A percentile compares a stretch with the other conserved stretches of the same genome.
Evolutionary conservation across 2,888 invertebrate genomes (phyloP).

Genomic region (Eristalis arbustorum): DNA sequence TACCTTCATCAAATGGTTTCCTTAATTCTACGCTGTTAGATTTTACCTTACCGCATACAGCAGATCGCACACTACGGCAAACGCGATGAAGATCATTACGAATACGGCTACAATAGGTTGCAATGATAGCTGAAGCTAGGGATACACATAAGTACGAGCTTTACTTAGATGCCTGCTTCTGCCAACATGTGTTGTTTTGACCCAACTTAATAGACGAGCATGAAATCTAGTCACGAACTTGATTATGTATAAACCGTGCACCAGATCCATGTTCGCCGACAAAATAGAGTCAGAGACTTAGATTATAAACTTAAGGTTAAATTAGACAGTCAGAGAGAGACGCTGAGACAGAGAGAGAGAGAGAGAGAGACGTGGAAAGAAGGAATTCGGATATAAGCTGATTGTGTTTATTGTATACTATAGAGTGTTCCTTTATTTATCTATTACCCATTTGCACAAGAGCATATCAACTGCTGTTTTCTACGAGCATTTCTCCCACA

Average conservation of each 20-base stretch:
- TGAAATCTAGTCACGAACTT: constrained; percentile 82
- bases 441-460: neutral
- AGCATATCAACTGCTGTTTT: constrained; percentile 7
- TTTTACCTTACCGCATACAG: constrained; percentile 43
- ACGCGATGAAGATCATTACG: constrained; percentile 13
- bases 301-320: constrained; percentile 41
- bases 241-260: constrained; percentile 81
- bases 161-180: constrained; percentile 19
- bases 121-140: neutral
- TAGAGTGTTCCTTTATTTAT: neutral
- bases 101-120: constrained; percentile 1
- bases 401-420: neutral
- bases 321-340: neutral
- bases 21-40: constrained; percentile 34
- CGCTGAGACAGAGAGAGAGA: neutral
- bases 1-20: constrained; percentile 30
- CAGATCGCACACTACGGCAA: constrained; percentile 30
- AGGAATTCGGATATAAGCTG: neutral
- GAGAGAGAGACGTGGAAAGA: neutral
- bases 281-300: constrained; percentile 79
- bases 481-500: neutral
- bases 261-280: constrained; percentile 81
- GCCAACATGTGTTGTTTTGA: constrained; percentile 77
- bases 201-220: constrained; percentile 81
- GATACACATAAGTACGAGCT: constrained; percentile 3